A percentile compares a stretch with the other conserved stretches of the same genome.
phyloP scores from a whole-genome alignment of 53 echinoderm and acorn worm species.

The Pentamera pediparva region DNA sequence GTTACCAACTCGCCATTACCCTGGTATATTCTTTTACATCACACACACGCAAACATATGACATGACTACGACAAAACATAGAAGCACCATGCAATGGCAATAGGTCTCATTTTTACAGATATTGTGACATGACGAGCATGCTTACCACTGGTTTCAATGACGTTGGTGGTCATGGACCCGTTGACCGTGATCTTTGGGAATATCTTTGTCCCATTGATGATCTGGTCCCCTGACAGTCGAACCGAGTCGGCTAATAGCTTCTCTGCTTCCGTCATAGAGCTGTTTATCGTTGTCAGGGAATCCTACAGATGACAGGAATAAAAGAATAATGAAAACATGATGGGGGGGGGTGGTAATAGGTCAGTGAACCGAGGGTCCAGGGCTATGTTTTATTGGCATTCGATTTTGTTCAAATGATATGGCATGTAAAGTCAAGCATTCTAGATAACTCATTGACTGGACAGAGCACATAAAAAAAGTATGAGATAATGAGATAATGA shows the following conservation, averaged over 20 bases:
- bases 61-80: not conserved
- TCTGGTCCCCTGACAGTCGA: constrained; percentile 7
- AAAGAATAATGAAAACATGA: too few relatives aligned
- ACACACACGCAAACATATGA: not conserved
- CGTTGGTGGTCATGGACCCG: not conserved
- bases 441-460: too few relatives aligned
- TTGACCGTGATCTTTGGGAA: not conserved
- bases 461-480: too few relatives aligned
- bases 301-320: too few relatives aligned
- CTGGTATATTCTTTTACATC: not conserved
- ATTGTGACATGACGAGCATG: not conserved
- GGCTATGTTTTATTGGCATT: too few relatives aligned
- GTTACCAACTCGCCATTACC: too few relatives aligned
- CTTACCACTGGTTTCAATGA: constrained; percentile 11
- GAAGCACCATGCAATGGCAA: not conserved
- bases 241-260: not conserved
- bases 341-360: not conserved
- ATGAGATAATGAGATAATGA: too few relatives aligned
- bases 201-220: constrained; percentile 3
- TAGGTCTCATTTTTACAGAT: not conserved
- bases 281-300: not conserved
- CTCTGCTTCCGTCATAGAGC: not conserved
- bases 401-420: too few relatives aligned
- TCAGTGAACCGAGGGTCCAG: not conserved
- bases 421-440: too few relatives aligned